Evolutionary conservation across 2,797 vertebrate genomes (phyloP).

Genomic region (Amphiprion clarkii): DNA sequence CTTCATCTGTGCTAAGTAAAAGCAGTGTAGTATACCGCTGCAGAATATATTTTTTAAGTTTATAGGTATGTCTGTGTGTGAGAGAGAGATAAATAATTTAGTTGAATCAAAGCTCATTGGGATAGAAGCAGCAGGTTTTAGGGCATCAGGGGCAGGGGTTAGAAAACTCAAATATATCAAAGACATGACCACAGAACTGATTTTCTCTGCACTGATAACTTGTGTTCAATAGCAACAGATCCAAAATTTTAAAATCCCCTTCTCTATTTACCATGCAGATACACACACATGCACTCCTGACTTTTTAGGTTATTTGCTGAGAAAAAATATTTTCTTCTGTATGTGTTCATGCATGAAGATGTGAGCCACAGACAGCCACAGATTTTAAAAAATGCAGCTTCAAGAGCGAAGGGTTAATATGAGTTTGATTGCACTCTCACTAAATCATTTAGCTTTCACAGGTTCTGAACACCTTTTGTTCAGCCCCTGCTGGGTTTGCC

Average conservation of each 20-base stretch:
- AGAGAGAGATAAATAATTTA: conserved; percentile 69
- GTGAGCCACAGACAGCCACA: not conserved
- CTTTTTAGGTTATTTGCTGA: not conserved
- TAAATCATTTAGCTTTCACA: no score
- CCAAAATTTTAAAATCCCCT: conserved; percentile 1
- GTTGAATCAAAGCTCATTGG: conserved; percentile 67
- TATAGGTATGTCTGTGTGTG: conserved; percentile 21
- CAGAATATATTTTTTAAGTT: conserved; percentile 41
- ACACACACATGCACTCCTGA: not conserved
- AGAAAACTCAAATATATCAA: conserved; percentile 64
- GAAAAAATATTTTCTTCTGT: not conserved
- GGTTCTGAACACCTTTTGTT: no score
- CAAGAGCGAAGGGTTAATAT: no score
- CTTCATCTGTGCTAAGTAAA: conserved; percentile 33
- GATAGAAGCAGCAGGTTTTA: conserved; percentile 59
- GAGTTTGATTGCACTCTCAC: no score
- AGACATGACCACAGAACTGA: conserved; percentile 44
- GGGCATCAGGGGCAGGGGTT: conserved; percentile 61
- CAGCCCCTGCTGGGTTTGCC: not conserved
- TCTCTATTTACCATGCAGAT: not conserved
- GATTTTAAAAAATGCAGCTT: no score
- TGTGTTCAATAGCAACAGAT: conserved; percentile 33
- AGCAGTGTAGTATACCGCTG: conserved; percentile 40
- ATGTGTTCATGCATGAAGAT: not conserved
- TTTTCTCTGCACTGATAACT: conserved; percentile 40